Evolutionary conservation across 2,113 vertebrate genomes (phyloP).

Genomic region (Vidua macroura): DNA sequence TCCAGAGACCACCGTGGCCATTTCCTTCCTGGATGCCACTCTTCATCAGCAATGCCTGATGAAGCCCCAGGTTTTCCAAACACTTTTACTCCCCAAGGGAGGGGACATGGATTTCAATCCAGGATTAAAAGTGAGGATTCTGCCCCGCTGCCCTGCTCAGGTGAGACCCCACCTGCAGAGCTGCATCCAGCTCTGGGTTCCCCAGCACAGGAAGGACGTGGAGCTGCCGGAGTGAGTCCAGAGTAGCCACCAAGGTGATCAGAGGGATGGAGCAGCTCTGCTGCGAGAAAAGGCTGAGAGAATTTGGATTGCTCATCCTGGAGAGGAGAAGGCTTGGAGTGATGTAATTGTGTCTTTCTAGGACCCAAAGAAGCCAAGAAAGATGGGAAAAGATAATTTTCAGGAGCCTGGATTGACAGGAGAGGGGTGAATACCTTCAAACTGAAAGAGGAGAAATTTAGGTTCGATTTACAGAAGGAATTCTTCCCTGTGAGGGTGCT

Average conservation of each 20-base stretch:
- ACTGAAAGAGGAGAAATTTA: background rate
- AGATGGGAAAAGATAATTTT: background rate
- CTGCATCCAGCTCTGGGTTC: background rate
- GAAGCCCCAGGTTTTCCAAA: background rate
- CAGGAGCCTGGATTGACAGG: background rate
- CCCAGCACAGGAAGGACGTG: background rate
- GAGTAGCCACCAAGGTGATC: background rate
- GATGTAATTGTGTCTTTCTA: background rate
- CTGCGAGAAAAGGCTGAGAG: background rate
- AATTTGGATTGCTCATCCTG: background rate
- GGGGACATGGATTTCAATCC: background rate
- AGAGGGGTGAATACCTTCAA: rapidly evolving
- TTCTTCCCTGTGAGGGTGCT: background rate
- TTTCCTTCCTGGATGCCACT: background rate
- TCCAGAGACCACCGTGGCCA: background rate
- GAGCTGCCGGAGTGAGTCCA: rapidly evolving
- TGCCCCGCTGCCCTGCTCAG: background rate
- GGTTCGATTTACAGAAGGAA: rapidly evolving
- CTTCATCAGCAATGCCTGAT: background rate
- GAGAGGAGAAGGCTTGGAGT: background rate
- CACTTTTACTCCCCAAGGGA: background rate
- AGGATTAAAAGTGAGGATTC: background rate
- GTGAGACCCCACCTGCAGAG: background rate
- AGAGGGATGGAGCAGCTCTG: background rate
- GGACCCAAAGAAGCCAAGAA: background rate